Conservation (phyloP, 2,888 invertebrate genomes). For the Netelia melanura region DNA sequence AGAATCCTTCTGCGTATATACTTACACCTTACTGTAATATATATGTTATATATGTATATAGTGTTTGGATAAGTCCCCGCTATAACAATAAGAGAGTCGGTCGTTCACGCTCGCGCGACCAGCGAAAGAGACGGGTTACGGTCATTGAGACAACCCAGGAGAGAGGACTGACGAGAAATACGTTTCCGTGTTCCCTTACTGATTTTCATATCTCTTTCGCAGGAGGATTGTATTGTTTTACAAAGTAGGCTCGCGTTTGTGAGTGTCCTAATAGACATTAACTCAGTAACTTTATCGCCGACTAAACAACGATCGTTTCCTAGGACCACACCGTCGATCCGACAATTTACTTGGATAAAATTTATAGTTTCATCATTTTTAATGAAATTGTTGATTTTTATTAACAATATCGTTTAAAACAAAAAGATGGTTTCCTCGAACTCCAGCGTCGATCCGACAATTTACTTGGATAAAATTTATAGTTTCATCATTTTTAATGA, state of each 20-base stretch:
- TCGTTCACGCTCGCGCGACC: conserved; percentile 65
- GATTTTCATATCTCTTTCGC: conserved; percentile 30
- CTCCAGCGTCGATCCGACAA: too few species aligned
- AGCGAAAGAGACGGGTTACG: conserved; percentile 55
- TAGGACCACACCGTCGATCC: too few species aligned
- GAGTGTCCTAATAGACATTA: not conserved
- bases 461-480: too few species aligned
- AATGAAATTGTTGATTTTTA: too few species aligned
- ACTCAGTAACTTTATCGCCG: not conserved
- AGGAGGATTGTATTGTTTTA: not conserved
- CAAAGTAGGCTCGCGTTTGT: not conserved
- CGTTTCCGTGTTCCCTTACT: conserved; percentile 56
- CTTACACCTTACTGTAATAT: conserved; percentile 49
- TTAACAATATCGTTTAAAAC: too few species aligned
- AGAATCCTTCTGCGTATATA: conserved; percentile 46
- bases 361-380: too few species aligned
- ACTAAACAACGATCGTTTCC: not conserved
- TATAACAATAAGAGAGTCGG: conserved; percentile 54
- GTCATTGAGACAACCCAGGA: conserved; percentile 55
- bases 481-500: too few species aligned
- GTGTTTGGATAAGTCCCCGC: conserved; percentile 30
- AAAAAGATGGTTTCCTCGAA: too few species aligned
- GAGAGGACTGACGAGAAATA: conserved; percentile 22
- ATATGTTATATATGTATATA: conserved; percentile 7
- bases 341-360: too few species aligned